These are phyloP conservation scores for Cheirogaleus major DNA, from an alignment of 2,797 vertebrate species.

Conservation along the genomic window DNA sequence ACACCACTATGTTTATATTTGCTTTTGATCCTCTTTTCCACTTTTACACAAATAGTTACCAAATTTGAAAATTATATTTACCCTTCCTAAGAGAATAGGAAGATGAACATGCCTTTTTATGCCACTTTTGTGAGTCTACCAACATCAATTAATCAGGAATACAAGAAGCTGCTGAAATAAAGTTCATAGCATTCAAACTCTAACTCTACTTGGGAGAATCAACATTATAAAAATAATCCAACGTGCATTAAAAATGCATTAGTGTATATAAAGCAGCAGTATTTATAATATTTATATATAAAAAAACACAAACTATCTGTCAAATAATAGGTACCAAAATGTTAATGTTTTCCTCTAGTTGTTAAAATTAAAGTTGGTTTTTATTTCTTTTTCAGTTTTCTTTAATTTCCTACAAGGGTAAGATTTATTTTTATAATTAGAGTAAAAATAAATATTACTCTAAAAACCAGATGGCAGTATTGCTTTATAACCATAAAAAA, in stretches of 20 bases:
- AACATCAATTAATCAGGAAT: neutral
- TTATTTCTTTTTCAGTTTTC: neutral
- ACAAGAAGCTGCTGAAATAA: conserved; percentile 4
- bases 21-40: neutral
- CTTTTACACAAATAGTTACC: neutral
- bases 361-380: neutral
- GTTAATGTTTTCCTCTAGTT: neutral
- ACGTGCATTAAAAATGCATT: neutral
- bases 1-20: neutral
- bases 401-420: neutral
- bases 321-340: neutral
- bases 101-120: neutral
- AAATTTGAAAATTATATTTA: conserved; percentile 19
- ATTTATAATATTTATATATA: neutral
- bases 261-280: neutral
- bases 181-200: neutral
- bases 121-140: neutral
- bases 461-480: neutral
- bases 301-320: neutral
- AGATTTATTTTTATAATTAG: neutral
- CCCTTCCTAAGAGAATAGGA: neutral
- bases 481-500: neutral
- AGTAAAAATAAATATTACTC: neutral
- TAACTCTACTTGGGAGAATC: conserved; percentile 1
- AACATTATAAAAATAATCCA: neutral